A percentile compares a stretch with the other conserved stretches of the same genome.
Evolutionary conservation across 2,797 vertebrate genomes (phyloP).

Genomic region (Fundulus diaphanus): DNA sequence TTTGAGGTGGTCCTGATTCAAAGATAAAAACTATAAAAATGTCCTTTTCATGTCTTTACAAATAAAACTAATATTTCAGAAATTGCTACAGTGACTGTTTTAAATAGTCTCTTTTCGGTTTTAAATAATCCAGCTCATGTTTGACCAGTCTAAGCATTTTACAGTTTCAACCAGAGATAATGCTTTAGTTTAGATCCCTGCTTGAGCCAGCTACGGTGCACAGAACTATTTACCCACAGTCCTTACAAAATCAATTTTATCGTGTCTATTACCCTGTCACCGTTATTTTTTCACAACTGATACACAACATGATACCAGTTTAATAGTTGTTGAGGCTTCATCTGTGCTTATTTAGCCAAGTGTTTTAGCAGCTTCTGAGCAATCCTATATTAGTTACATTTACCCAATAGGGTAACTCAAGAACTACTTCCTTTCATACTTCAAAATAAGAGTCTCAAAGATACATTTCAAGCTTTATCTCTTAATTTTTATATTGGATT

Average conservation of each 20-base stretch:
- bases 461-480: not conserved
- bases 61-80: not conserved
- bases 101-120: not conserved
- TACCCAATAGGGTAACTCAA: too few relatives aligned
- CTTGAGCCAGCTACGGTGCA: not conserved
- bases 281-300: not conserved
- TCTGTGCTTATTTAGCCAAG: not conserved
- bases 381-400: too few relatives aligned
- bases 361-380: too few relatives aligned
- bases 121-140: not conserved
- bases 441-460: not conserved
- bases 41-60: too few relatives aligned
- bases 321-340: not conserved
- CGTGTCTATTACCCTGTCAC: not conserved
- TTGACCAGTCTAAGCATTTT: not conserved
- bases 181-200: not conserved
- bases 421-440: not conserved
- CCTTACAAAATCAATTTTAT: not conserved
- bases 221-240: not conserved
- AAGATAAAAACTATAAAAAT: not conserved
- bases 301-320: not conserved
- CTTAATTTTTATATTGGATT: too few relatives aligned
- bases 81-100: not conserved
- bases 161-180: not conserved
- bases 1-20: not conserved